Evolutionary conservation across 1,140 invertebrate species (phyloP).

Genomic region (Zelostemma sp.): DNA sequence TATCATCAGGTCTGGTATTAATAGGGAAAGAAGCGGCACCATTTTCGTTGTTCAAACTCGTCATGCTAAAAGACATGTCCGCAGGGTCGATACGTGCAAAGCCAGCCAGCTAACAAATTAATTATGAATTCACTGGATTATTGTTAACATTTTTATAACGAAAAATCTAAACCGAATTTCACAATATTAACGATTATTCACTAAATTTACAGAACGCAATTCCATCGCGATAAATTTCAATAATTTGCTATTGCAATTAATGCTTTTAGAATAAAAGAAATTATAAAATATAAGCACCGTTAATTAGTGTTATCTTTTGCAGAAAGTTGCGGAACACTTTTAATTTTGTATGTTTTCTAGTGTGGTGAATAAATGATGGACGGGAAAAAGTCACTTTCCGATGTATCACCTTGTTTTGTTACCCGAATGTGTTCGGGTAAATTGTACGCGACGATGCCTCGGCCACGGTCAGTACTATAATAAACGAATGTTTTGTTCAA

Average conservation of each 20-base stretch:
- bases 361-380: not conserved
- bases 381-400: not conserved
- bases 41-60: conserved; percentile 37
- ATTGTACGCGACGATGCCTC: not conserved
- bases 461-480: conserved; percentile 1
- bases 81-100: conserved; percentile 46
- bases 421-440: not conserved
- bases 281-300: too few relatives aligned
- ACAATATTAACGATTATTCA: conserved; percentile 4
- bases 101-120: conserved; percentile 42
- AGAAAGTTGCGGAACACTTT: too few relatives aligned
- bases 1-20: conserved; percentile 42
- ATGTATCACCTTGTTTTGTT: not conserved
- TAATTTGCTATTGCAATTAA: too few relatives aligned
- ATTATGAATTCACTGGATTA: conserved; percentile 19
- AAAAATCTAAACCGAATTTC: too few relatives aligned
- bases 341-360: not conserved
- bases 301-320: too few relatives aligned
- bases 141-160: conserved; percentile 15
- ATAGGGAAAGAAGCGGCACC: conserved; percentile 44
- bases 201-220: too few relatives aligned
- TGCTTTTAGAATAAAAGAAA: too few relatives aligned
- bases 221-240: too few relatives aligned
- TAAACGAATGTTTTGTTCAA: not conserved
- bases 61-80: conserved; percentile 46